These are phyloP conservation scores for Glareola pratincola DNA, from an alignment of 2,113 vertebrate genomes.

Conservation along the genomic window DNA sequence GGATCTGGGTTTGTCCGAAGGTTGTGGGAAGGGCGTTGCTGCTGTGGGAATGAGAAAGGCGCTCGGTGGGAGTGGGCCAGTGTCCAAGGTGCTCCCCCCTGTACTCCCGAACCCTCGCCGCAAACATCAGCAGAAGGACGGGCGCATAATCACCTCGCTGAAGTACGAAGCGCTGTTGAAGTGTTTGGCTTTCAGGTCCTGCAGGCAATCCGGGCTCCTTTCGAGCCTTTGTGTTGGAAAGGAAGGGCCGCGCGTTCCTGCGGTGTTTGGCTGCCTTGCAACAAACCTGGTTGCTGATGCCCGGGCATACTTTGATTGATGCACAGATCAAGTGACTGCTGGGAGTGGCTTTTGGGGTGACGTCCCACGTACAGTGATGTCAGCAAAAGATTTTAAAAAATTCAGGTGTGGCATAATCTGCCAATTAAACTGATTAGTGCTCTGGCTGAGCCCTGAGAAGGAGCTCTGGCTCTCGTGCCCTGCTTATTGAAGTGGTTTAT, in stretches of 20 bases:
- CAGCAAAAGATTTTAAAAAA: constrained; percentile 62
- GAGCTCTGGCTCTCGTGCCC: background rate
- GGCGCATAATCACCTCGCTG: background rate
- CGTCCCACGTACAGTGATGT: constrained; percentile 18
- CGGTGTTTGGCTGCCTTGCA: background rate
- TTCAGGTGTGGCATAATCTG: constrained; percentile 62
- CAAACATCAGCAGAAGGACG: background rate
- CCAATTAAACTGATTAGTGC: constrained; percentile 61
- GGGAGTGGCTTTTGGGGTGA: constrained; percentile 56
- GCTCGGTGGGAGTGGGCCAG: background rate
- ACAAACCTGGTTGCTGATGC: constrained; percentile 5
- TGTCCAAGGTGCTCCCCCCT: background rate
- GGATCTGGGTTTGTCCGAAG: background rate
- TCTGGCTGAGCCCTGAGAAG: constrained; percentile 21
- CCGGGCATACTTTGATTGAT: constrained; percentile 22
- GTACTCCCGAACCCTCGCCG: background rate
- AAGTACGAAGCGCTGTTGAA: background rate
- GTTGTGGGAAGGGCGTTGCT: background rate
- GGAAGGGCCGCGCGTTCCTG: background rate
- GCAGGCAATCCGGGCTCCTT: background rate
- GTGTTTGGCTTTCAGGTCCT: background rate
- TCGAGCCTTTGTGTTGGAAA: background rate
- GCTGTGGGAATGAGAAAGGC: background rate
- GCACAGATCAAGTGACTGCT: constrained; percentile 38
- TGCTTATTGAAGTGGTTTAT: background rate